These are phyloP conservation scores for Drosophila biarmipes DNA, from an alignment of 1,140 invertebrate species.

Conservation along the genomic window DNA sequence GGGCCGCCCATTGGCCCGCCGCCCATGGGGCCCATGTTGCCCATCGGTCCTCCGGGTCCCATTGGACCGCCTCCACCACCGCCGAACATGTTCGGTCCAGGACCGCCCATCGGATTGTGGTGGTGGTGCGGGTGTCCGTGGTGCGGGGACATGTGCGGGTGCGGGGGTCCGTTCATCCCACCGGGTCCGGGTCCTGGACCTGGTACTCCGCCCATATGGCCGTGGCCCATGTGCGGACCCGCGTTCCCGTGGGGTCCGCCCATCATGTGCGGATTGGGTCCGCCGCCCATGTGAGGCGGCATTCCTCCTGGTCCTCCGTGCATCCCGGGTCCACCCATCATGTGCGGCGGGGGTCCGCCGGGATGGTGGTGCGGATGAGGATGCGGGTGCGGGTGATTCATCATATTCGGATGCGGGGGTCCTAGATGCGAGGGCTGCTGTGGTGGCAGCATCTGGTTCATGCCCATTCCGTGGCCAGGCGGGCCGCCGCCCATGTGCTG, in stretches of 20 bases:
- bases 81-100: slow-evolving; percentile 42
- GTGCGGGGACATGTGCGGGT: slow-evolving; percentile 66
- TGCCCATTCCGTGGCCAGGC: slow-evolving; percentile 67
- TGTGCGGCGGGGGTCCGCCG: slow-evolving; percentile 69
- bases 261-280: slow-evolving; percentile 75
- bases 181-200: slow-evolving; percentile 68
- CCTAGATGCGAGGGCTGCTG: slow-evolving; percentile 73
- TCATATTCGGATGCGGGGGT: slow-evolving; percentile 70
- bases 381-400: slow-evolving; percentile 69
- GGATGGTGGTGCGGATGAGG: slow-evolving; percentile 65
- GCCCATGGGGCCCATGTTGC: slow-evolving; percentile 64
- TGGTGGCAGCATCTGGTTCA: slow-evolving; percentile 83
- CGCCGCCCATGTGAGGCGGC: slow-evolving; percentile 69
- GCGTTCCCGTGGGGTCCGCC: slow-evolving; percentile 65
- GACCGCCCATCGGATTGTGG: slow-evolving; percentile 62
- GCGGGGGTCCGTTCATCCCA: slow-evolving; percentile 69
- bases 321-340: slow-evolving; percentile 67
- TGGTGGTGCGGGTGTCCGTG: slow-evolving; percentile 68
- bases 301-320: slow-evolving; percentile 70
- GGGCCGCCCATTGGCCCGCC: slow-evolving; percentile 69
- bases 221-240: slow-evolving; percentile 75
- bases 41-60: slow-evolving; percentile 69
- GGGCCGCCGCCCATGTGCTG: slow-evolving; percentile 64
- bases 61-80: slow-evolving; percentile 54
- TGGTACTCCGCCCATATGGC: slow-evolving; percentile 73